Evolutionary conservation across 2,113 vertebrate species (phyloP).

Genomic region (Pyrgilauda ruficollis): DNA sequence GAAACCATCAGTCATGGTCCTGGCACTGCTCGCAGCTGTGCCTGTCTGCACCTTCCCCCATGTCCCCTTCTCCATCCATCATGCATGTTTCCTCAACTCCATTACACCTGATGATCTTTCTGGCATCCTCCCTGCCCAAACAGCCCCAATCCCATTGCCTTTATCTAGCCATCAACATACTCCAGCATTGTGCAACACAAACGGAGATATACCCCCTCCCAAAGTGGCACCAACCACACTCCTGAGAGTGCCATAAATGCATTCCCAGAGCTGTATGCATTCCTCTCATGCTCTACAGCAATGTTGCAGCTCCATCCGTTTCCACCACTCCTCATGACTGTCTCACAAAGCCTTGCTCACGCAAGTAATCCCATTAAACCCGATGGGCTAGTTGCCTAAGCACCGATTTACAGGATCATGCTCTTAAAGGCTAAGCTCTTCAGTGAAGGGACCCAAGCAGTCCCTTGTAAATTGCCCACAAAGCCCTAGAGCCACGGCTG

Average conservation of each 20-base stretch:
- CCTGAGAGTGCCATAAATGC: background rate
- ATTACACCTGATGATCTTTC: background rate
- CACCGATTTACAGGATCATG: conserved; percentile 35
- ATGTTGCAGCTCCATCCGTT: background rate
- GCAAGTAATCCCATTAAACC: conserved; percentile 48
- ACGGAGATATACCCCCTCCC: accelerated
- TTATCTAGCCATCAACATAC: background rate
- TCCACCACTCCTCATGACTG: background rate
- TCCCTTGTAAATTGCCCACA: background rate
- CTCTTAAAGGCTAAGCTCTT: conserved; percentile 56
- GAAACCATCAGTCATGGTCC: background rate
- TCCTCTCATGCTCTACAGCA: background rate
- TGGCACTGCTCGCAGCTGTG: accelerated
- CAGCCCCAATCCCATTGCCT: background rate
- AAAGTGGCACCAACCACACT: background rate
- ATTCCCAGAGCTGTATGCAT: background rate
- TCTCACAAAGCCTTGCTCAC: background rate
- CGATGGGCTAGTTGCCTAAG: conserved; percentile 45
- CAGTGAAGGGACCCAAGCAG: background rate
- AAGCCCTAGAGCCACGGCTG: background rate
- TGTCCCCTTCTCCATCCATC: background rate
- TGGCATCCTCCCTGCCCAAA: background rate
- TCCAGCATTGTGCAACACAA: background rate
- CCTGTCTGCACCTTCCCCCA: background rate
- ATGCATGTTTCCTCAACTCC: accelerated